Percentiles rank a stretch among this genome's conserved stretches.
Evolutionary conservation across 1,140 invertebrate species (phyloP).

Genomic region (Drosophila navojoa): DNA sequence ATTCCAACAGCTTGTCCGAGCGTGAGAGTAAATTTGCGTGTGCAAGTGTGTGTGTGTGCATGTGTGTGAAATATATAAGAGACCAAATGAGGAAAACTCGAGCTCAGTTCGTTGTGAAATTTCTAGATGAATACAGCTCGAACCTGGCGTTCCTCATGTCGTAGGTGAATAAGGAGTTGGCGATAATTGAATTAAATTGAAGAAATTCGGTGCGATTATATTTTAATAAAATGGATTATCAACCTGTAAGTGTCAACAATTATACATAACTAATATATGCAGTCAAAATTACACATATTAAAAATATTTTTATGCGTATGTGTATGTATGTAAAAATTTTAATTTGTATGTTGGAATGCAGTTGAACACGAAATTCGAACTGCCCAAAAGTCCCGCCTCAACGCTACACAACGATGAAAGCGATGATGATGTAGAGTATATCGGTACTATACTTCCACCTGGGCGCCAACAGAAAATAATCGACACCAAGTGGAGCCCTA

Average conservation of each 20-base stretch:
- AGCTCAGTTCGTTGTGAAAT: slow-evolving; percentile 21
- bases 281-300: background rate
- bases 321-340: too few relatives aligned
- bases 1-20: too few relatives aligned
- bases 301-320: background rate
- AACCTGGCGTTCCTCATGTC: too few relatives aligned
- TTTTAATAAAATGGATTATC: background rate
- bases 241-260: slow-evolving; percentile 12
- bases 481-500: background rate
- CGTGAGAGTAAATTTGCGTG: too few relatives aligned
- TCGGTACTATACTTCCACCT: background rate
- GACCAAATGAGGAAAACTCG: background rate
- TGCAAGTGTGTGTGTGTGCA: background rate
- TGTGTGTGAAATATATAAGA: slow-evolving; percentile 22
- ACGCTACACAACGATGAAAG: slow-evolving; percentile 7
- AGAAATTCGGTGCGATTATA: background rate
- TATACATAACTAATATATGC: background rate
- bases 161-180: too few relatives aligned
- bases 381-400: slow-evolving; percentile 20
- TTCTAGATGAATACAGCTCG: background rate
- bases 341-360: background rate
- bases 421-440: slow-evolving; percentile 13
- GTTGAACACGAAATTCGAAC: background rate
- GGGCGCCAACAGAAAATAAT: background rate
- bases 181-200: too few relatives aligned